Evolutionary conservation across 2,113 vertebrate genomes (phyloP).

Genomic region (Opisthocomus hoazin): DNA sequence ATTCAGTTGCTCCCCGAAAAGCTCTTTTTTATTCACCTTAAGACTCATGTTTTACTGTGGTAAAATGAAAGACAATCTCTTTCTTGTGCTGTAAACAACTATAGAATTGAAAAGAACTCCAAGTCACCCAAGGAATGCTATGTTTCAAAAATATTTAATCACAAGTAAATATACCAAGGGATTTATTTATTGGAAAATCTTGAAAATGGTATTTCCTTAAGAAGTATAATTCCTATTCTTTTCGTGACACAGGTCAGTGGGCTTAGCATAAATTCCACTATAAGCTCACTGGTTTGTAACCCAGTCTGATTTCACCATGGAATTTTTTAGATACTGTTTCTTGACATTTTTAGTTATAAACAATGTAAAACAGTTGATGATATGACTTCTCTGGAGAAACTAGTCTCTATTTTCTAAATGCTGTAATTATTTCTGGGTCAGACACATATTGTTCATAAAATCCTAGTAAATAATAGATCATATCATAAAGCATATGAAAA

Average conservation of each 20-base stretch:
- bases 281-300: background rate
- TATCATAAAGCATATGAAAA: background rate
- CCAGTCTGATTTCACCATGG: background rate
- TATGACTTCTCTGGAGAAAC: background rate
- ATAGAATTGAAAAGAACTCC: background rate
- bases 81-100: background rate
- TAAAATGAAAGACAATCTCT: background rate
- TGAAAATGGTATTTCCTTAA: background rate
- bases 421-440: background rate
- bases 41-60: background rate
- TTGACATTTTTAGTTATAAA: background rate
- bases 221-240: background rate
- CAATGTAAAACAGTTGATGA: background rate
- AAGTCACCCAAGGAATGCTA: background rate
- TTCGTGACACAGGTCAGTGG: background rate
- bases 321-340: background rate
- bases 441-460: background rate
- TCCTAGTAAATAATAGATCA: background rate
- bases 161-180: background rate
- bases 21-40: background rate
- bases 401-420: background rate
- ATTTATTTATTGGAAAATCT: background rate
- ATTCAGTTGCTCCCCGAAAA: background rate
- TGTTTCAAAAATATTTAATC: background rate
- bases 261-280: background rate